Evolutionary conservation across 2,797 vertebrate genomes (phyloP).

Genomic region (Okamejei kenojei): DNA sequence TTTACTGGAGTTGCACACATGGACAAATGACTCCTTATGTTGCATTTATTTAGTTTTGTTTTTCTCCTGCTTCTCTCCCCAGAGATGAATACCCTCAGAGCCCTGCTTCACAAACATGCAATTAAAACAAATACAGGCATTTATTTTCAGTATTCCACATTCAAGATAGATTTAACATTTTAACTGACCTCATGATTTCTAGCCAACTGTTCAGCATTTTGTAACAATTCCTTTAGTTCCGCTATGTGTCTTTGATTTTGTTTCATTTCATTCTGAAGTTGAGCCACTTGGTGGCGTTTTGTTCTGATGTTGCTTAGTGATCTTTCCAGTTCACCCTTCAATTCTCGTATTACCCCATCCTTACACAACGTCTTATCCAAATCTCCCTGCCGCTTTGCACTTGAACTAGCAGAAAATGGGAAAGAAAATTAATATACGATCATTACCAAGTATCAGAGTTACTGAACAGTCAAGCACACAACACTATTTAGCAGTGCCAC

Average conservation of each 20-base stretch:
- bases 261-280: constrained; percentile 68
- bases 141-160: not conserved
- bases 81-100: no score
- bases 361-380: constrained; percentile 60
- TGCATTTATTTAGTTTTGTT: no score
- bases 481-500: no score
- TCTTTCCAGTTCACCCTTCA: constrained; percentile 75
- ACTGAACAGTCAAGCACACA: no score
- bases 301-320: constrained; percentile 73
- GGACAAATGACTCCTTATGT: no score
- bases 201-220: constrained; percentile 56
- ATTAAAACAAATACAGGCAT: not conserved
- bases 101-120: no score
- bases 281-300: constrained; percentile 73
- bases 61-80: no score
- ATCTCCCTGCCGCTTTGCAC: constrained; percentile 51
- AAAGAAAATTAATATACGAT: not conserved
- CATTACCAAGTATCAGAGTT: not conserved
- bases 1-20: no score
- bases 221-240: constrained; percentile 57
- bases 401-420: constrained; percentile 33
- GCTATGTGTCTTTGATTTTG: constrained; percentile 53
- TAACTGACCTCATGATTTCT: constrained; percentile 54
- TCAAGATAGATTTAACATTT: constrained; percentile 8
- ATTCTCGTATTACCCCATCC: constrained; percentile 66